Evolutionary conservation across 2,888 invertebrate genomes (phyloP).

Genomic region (Chelonus formosanus): DNA sequence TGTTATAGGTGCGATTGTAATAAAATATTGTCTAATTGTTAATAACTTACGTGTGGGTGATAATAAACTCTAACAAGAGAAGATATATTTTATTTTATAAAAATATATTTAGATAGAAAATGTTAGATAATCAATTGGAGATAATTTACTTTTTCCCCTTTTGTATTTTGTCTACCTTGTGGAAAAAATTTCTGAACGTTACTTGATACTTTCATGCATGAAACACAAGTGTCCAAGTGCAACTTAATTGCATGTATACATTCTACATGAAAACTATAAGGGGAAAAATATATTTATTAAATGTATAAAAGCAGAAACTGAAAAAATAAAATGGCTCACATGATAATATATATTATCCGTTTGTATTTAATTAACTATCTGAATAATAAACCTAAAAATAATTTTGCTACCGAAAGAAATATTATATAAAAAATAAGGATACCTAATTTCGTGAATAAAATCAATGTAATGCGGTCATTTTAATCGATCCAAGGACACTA

Average conservation of each 20-base stretch:
- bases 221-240: conserved; percentile 39
- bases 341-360: no score
- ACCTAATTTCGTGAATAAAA: neutral
- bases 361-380: no score
- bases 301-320: no score
- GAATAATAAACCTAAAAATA: no score
- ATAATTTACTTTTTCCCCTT: neutral
- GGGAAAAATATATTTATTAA: no score
- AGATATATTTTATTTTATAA: neutral
- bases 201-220: conserved; percentile 51
- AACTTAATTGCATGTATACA: conserved; percentile 18
- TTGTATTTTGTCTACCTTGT: neutral
- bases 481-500: conserved; percentile 32
- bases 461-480: conserved; percentile 42
- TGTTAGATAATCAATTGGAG: neutral
- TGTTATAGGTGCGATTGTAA: no score
- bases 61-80: no score
- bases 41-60: no score
- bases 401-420: neutral
- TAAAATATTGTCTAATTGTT: neutral
- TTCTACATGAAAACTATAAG: no score
- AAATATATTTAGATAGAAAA: neutral
- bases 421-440: neutral
- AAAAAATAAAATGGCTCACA: no score
- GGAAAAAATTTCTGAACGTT: conserved; percentile 15